Conservation (phyloP, 2,113 vertebrate species). For the Toxotes jaculatrix region DNA sequence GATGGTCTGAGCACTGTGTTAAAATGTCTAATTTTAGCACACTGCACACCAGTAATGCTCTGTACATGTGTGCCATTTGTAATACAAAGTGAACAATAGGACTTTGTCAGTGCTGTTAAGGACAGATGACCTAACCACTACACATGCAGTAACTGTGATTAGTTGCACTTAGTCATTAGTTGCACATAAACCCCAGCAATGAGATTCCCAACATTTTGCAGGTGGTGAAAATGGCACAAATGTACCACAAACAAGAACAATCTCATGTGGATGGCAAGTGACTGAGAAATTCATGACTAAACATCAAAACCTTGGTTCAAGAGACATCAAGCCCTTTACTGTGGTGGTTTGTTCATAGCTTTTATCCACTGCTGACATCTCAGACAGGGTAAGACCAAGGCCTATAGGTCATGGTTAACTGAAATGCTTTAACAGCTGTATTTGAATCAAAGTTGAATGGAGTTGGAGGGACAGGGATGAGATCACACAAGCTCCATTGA, state of each 20-base stretch:
- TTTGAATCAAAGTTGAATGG: conserved; percentile 48
- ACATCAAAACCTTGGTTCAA: neutral
- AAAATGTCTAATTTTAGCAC: conserved; percentile 7
- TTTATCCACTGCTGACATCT: conserved; percentile 18
- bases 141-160: neutral
- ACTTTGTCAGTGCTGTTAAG: neutral
- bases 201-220: too few species aligned
- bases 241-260: neutral
- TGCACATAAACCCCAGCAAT: neutral
- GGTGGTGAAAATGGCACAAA: neutral
- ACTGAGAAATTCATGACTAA: neutral
- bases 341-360: neutral
- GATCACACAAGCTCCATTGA: conserved; percentile 59
- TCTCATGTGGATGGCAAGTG: neutral
- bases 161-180: neutral
- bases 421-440: conserved; percentile 32
- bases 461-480: conserved; percentile 60
- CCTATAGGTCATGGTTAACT: conserved; percentile 51
- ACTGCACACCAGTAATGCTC: conserved; percentile 40
- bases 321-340: conserved; percentile 12
- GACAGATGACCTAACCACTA: neutral
- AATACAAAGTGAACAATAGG: neutral
- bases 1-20: neutral
- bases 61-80: neutral
- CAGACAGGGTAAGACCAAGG: conserved; percentile 32